Evolutionary conservation across 2,888 invertebrate species (phyloP).

Genomic region (Phengaris alcon): DNA sequence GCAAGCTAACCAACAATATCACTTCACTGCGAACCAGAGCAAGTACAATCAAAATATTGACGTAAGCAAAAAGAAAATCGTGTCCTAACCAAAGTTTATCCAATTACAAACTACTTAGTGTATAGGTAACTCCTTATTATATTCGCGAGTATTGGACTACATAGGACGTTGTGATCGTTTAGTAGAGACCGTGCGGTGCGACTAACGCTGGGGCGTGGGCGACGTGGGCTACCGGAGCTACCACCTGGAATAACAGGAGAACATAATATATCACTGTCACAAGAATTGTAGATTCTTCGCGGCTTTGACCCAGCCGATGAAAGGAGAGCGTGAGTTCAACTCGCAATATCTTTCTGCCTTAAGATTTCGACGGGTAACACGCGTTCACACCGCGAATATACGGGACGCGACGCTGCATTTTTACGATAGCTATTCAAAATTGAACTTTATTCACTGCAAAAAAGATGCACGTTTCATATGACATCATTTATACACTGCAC

Average conservation of each 20-base stretch:
- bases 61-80: slow-evolving; percentile 4
- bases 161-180: slow-evolving; percentile 25
- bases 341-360: too few relatives aligned
- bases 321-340: too few relatives aligned
- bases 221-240: slow-evolving; percentile 63
- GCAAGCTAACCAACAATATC: background rate
- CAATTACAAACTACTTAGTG: slow-evolving; percentile 1
- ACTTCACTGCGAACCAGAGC: background rate
- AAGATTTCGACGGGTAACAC: too few relatives aligned
- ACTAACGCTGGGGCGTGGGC: slow-evolving; percentile 59
- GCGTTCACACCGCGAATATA: too few relatives aligned
- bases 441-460: too few relatives aligned
- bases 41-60: background rate
- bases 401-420: too few relatives aligned
- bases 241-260: slow-evolving; percentile 40
- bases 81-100: background rate
- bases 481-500: too few relatives aligned
- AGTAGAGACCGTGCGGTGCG: slow-evolving; percentile 53
- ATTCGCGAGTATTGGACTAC: slow-evolving; percentile 18
- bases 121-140: background rate
- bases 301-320: too few relatives aligned
- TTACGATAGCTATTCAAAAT: too few relatives aligned
- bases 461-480: too few relatives aligned
- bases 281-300: background rate
- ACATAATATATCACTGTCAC: background rate